phyloP scores from a whole-genome alignment of 2,888 invertebrate genomes.

The Sesia bembeciformis region DNA sequence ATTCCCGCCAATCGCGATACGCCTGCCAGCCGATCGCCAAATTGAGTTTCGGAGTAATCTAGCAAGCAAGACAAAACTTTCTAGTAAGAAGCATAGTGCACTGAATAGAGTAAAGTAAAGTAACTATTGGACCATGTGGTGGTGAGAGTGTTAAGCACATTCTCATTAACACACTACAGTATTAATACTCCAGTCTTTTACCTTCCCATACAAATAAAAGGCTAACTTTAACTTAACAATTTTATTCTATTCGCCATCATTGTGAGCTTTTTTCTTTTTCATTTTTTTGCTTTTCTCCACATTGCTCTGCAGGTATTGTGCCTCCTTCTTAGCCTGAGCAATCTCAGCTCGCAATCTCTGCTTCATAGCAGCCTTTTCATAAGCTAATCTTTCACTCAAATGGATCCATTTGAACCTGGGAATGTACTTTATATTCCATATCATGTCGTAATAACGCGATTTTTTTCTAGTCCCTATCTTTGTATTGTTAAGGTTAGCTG shows the following conservation, averaged over 20 bases:
- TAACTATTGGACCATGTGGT: no score
- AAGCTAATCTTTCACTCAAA: slow-evolving; percentile 92
- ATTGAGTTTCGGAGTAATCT: no score
- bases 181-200: no score
- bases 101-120: no score
- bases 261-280: slow-evolving; percentile 53
- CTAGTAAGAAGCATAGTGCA: no score
- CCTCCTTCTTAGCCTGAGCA: slow-evolving; percentile 92
- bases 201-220: no score
- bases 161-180: no score
- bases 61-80: no score
- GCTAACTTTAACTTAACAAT: background rate
- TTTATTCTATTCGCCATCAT: slow-evolving; percentile 15
- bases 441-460: slow-evolving; percentile 89
- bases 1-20: no score
- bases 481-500: slow-evolving; percentile 86
- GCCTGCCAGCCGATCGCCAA: no score
- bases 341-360: slow-evolving; percentile 91
- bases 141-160: no score
- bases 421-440: slow-evolving; percentile 98
- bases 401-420: slow-evolving; percentile 97
- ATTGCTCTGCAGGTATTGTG: slow-evolving; percentile 88
- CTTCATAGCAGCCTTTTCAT: slow-evolving; percentile 91
- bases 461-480: slow-evolving; percentile 89
- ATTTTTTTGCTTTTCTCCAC: slow-evolving; percentile 85